Evolutionary conservation across 2,797 vertebrate species (phyloP), one percentile per base, ranked within the genome.

Genomic region (Onychomys leucogaster): DNA sequence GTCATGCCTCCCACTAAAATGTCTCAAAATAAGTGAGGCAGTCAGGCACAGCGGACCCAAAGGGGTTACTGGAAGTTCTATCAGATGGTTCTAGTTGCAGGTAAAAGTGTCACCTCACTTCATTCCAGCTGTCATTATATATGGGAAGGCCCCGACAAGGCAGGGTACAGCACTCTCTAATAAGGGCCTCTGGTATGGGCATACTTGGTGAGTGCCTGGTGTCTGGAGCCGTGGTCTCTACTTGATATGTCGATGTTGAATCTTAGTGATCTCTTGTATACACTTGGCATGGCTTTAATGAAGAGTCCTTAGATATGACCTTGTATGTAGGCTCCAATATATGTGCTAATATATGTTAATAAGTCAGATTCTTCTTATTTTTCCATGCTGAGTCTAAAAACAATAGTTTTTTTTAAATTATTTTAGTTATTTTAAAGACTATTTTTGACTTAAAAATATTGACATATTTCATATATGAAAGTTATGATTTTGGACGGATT

Each of bases 311-410:
- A 29, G 17, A 19, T 27, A 32, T 59, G 67, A 55, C 1, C 59
- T 57, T 59, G 29, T 1, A 46, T 32, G 14, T 90, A 21, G 52
- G 19, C 2, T 91, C 3, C 41, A 80, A 61, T 10, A 4, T 94
- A 23, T 32, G 2, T 37, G n/a, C 59, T 65, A 77, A 67, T n/a
- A 13, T 37, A 65, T n/a, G 19, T 83, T 86, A 5, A 37, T 37
- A 23, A 23, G 57, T 37, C 52, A 86, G 27, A 80, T 94, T 87
- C 43, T 87, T n/a, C n/a, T n/a, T n/a, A 75, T 88, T 76, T 90
- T 46, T 2, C 6, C 76, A 32, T 41, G 6, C 71, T 63, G 81
- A 80, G 34, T 89, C 4, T 63, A 78, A 37, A 46, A 49, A 41
- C 37, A 9, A 41, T 86, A 76, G 12, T 16, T 85, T 95, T n/a